phyloP scores from a whole-genome alignment of 2,888 invertebrate genomes.

The Poecilobothrus nobilitatus region DNA sequence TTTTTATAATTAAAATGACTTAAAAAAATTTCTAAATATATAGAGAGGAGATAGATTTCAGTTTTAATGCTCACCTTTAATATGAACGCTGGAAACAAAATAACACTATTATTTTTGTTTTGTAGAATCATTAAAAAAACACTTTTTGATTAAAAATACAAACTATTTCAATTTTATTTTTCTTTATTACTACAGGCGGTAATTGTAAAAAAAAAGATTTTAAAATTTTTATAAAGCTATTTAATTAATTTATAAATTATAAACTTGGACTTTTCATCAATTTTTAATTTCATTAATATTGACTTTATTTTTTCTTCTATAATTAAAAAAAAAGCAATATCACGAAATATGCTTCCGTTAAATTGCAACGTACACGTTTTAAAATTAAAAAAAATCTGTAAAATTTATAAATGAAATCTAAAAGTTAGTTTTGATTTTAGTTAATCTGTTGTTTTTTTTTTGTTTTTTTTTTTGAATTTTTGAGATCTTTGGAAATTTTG shows the following conservation, averaged over 20 bases:
- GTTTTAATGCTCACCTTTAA: too few relatives aligned
- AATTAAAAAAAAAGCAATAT: background rate
- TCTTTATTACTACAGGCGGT: background rate
- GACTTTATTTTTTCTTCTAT: background rate
- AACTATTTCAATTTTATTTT: background rate
- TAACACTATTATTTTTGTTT: too few relatives aligned
- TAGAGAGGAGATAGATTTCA: too few relatives aligned
- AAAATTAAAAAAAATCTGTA: background rate
- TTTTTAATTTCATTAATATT: slow-evolving; percentile 4
- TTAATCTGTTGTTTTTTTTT: too few relatives aligned
- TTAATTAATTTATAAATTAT: background rate
- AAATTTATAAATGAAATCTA: background rate
- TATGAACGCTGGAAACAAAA: too few relatives aligned
- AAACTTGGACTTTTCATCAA: background rate
- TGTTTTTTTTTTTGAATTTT: background rate
- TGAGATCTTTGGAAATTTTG: slow-evolving; percentile 6
- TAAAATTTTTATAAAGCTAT: slow-evolving; percentile 6
- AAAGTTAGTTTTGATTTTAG: background rate
- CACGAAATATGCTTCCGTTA: background rate
- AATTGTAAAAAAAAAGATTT: slow-evolving; percentile 2
- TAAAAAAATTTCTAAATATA: too few relatives aligned
- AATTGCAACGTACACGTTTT: background rate
- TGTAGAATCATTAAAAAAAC: too few relatives aligned
- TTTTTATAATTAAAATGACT: too few relatives aligned
- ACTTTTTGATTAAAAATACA: too few relatives aligned